phyloP scores from a whole-genome alignment of 2,888 invertebrate genomes.

The Orchestes rusci region DNA sequence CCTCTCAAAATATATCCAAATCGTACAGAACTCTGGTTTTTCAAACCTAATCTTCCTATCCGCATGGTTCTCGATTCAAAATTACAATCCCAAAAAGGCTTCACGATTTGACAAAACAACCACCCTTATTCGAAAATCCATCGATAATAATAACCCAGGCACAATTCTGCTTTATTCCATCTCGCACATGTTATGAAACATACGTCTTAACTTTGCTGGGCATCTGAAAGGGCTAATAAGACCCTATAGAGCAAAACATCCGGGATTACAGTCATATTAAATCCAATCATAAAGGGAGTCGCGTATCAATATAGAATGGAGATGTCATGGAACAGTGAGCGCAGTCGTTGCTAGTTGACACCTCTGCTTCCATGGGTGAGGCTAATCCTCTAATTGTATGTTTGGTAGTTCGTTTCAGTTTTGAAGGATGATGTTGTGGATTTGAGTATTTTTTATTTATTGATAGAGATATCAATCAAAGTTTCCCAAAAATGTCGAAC shows the following conservation, averaged over 20 bases:
- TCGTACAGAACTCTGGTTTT: too few relatives aligned
- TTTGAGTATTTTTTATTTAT: too few relatives aligned
- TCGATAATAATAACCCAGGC: too few relatives aligned
- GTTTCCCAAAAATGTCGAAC: neutral
- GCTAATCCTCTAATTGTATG: slow-evolving; percentile 25
- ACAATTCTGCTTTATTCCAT: too few relatives aligned
- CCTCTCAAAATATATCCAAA: too few relatives aligned
- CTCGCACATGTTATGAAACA: slow-evolving; percentile 31
- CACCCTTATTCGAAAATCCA: too few relatives aligned
- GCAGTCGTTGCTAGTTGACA: slow-evolving; percentile 8
- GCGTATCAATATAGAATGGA: slow-evolving; percentile 26
- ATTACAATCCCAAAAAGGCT: too few relatives aligned
- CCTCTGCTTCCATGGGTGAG: slow-evolving; percentile 13
- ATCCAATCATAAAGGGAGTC: slow-evolving; percentile 31
- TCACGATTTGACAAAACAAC: too few relatives aligned
- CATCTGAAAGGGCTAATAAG: slow-evolving; percentile 29
- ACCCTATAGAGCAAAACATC: slow-evolving; percentile 31
- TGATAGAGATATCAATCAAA: neutral
- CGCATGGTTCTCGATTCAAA: too few relatives aligned
- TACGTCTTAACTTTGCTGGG: slow-evolving; percentile 29
- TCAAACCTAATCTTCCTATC: too few relatives aligned
- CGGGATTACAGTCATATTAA: slow-evolving; percentile 33
- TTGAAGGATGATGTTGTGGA: too few relatives aligned
- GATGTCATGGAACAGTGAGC: slow-evolving; percentile 14
- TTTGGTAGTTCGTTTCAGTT: too few relatives aligned